These are phyloP conservation scores for Danio rerio DNA, from an alignment of 2,113 vertebrate genomes.

Conservation along the genomic window DNA sequence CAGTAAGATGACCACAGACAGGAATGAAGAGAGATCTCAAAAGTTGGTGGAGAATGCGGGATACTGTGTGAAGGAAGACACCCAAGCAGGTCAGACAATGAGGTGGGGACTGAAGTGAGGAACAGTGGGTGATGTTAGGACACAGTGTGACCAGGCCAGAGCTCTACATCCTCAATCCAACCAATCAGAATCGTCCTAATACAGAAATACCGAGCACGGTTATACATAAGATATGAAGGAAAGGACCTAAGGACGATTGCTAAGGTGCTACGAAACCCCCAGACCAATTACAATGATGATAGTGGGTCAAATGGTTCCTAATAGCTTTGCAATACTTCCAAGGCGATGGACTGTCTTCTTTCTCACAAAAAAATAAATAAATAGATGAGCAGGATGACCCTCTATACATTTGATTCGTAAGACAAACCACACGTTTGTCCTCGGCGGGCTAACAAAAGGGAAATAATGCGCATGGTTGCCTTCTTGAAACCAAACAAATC, in stretches of 20 bases:
- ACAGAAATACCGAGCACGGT: not conserved
- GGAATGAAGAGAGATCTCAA: not conserved
- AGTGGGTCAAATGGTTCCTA: conserved; percentile 51
- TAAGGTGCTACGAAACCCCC: conserved; percentile 47
- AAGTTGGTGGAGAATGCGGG: not conserved
- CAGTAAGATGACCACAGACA: not conserved
- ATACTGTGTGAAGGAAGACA: not conserved
- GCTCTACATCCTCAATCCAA: conserved; percentile 58
- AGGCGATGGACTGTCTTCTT: conserved; percentile 45
- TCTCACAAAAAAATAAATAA: conserved; percentile 58
- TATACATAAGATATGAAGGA: conserved; percentile 36
- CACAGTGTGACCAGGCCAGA: conserved; percentile 68
- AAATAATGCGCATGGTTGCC: conserved; percentile 19
- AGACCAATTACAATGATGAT: conserved; percentile 60
- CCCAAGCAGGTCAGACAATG: conserved; percentile 8
- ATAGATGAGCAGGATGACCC: conserved; percentile 21
- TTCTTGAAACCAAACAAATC: conserved; percentile 36
- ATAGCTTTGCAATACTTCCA: conserved; percentile 53
- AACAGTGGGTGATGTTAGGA: conserved; percentile 35
- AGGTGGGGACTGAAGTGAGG: conserved; percentile 23
- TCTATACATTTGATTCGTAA: conserved; percentile 34
- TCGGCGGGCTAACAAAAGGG: conserved; percentile 23
- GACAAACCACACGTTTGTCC: conserved; percentile 48
- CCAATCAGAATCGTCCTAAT: conserved; percentile 1
- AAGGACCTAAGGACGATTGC: conserved; percentile 50